phyloP scores from a whole-genome alignment of 2,113 vertebrate species.

The Pseudorasbora parva region DNA sequence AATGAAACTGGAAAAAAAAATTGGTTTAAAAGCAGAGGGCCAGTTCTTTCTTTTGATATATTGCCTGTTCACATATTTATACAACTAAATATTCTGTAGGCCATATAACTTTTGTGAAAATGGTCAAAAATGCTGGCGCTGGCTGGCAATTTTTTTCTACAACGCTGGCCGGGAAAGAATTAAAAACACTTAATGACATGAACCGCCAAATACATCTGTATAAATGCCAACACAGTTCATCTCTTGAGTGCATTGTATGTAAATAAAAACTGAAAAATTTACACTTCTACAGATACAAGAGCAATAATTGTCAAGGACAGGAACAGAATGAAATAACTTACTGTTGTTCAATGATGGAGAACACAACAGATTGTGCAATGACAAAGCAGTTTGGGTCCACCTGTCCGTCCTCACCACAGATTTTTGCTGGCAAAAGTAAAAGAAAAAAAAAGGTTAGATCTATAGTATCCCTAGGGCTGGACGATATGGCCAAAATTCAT shows the following conservation, averaged over 20 bases:
- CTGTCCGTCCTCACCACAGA: constrained; percentile 97
- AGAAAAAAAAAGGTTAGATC: constrained; percentile 6
- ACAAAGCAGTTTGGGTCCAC: constrained; percentile 98
- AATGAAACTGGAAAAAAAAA: too few species aligned
- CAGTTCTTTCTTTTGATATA: too few species aligned
- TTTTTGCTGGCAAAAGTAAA: constrained; percentile 84
- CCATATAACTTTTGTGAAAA: too few species aligned
- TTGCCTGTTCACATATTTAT: too few species aligned
- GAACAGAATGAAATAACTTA: constrained; percentile 73
- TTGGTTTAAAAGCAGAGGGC: too few species aligned
- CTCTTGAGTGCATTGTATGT: background rate
- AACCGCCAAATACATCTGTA: background rate
- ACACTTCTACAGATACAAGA: background rate
- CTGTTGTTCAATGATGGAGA: constrained; percentile 93
- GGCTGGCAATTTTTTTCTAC: too few species aligned
- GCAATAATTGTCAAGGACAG: background rate
- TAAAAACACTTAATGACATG: background rate
- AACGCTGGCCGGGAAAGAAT: too few species aligned
- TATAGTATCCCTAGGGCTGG: too few species aligned
- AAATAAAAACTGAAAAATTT: background rate
- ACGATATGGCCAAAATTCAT: too few species aligned
- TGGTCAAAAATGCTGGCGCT: too few species aligned
- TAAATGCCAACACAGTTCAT: background rate
- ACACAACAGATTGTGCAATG: constrained; percentile 88
- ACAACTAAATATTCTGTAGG: too few species aligned